Evolutionary conservation across 2,888 invertebrate genomes (phyloP), one percentile per base, ranked within the genome.

Genomic region (Melinopterus prodromus): DNA sequence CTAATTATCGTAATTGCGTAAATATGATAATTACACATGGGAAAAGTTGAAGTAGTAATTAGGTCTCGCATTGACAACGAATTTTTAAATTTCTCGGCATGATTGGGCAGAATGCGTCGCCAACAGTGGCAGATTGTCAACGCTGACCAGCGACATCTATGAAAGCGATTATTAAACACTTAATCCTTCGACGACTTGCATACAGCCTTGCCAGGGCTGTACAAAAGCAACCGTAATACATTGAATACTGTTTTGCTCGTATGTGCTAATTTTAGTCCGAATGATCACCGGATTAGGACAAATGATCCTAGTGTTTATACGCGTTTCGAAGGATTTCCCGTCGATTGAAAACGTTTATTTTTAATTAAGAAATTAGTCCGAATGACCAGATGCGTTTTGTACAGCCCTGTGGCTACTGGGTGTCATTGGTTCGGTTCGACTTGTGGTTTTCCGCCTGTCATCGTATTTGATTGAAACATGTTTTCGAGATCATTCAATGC

Each of bases 391-490:
- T 2, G 53, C 12, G 7, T 1, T 53, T 53, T 53, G 53, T 53
- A 53, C 53, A 53, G 53, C 53, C 53, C 53, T 53, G 53, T 53
- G 9, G 7, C 53, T 12, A 9, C 9, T 53, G 53, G 7, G 12
- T 53, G 53, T 53, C 53, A 53, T 53, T 12, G 12, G 12, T 53
- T 53, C 53, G 12, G 9, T 53, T 53, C 53, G 12, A 53, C 53
- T 53, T 53, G 53, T 12, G 53, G 12, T 53, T 53, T 53, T 53
- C 53, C 12, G 53, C 12, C 53, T 84, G 87, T 87, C 87, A 87
- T 87, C 84, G 84, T 84, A 83, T 84, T 86, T 87, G 87, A 87
- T 87, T 87, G 87, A 87, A 85, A 85, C 84, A 83, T 85, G 84
- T 84, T 83, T 84, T 84, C 77, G 83, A 86, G 87, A 87, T 87